Evolutionary conservation across 2,797 vertebrate species (phyloP).

Genomic region (Leptatherina wallacei): DNA sequence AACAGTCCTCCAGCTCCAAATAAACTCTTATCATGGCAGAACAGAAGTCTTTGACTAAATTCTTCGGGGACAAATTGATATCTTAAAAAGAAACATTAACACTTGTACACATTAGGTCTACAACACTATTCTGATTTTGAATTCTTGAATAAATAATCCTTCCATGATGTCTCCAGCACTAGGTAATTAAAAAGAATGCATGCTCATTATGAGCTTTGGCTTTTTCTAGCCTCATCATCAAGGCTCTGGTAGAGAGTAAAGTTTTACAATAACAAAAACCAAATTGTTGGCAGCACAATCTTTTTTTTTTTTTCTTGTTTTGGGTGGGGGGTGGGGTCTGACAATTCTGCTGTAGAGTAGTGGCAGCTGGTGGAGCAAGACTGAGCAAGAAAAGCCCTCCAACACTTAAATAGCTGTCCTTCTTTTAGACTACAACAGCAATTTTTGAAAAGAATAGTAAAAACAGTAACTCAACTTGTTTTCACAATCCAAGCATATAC

Average conservation of each 20-base stretch:
- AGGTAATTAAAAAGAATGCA: constrained; percentile 23
- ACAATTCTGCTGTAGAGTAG: constrained; percentile 64
- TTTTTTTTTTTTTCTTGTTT: neutral
- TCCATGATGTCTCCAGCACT: constrained; percentile 11
- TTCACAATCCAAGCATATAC: constrained; percentile 68
- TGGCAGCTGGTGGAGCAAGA: constrained; percentile 48
- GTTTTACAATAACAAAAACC: constrained; percentile 16
- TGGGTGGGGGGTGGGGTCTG: neutral
- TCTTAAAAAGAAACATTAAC: constrained; percentile 57
- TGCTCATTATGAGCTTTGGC: constrained; percentile 6
- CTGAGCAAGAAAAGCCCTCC: constrained; percentile 37
- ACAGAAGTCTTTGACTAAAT: constrained; percentile 66
- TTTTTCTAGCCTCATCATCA: neutral
- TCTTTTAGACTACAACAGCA: constrained; percentile 56
- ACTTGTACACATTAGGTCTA: constrained; percentile 55
- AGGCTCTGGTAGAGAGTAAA: constrained; percentile 2
- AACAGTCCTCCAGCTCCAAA: constrained; percentile 66
- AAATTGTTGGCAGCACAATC: constrained; percentile 22
- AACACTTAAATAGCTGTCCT: constrained; percentile 49
- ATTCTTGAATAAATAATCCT: constrained; percentile 42
- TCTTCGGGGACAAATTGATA: constrained; percentile 63
- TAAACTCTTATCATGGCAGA: constrained; percentile 71
- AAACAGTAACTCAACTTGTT: constrained; percentile 71
- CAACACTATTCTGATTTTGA: constrained; percentile 48
- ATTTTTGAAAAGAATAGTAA: constrained; percentile 45